A percentile compares a stretch with the other conserved stretches of the same genome.
Conservation (phyloP, 30 jellyfish, hydroid and myxozoan species). For the Morbakka virulenta region DNA sequence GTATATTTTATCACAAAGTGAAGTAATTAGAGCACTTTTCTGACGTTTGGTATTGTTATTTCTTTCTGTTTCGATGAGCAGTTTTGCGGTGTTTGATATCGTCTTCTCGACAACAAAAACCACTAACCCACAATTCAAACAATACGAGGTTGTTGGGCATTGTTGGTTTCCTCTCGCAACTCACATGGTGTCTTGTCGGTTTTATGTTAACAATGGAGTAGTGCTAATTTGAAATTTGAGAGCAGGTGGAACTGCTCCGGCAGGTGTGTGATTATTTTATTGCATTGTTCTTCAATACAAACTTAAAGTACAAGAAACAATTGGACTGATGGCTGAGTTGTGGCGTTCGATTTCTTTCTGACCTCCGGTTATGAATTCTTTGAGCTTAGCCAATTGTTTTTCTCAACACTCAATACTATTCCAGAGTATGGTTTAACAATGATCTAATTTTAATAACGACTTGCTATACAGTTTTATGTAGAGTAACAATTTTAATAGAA, state of each 20-base stretch:
- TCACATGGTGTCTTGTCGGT: background rate
- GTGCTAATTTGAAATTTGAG: background rate
- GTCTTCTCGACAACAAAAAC: background rate
- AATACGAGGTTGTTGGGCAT: background rate
- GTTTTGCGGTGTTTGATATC: background rate
- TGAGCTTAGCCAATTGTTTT: too few relatives aligned
- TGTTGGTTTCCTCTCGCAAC: background rate
- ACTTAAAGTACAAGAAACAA: background rate
- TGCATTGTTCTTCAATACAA: background rate
- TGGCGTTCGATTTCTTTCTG: background rate
- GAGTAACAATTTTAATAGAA: too few relatives aligned
- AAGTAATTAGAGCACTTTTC: too few relatives aligned
- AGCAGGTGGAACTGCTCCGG: background rate
- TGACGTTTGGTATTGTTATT: too few relatives aligned
- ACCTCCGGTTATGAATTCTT: background rate
- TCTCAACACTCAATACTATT: too few relatives aligned
- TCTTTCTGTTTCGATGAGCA: too few relatives aligned
- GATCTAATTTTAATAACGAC: too few relatives aligned
- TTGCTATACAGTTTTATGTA: too few relatives aligned
- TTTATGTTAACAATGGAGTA: background rate
- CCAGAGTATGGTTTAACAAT: too few relatives aligned
- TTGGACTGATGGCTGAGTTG: background rate
- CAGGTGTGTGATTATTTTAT: background rate
- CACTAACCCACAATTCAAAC: background rate
- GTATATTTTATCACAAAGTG: too few relatives aligned